Percentiles rank a stretch among this genome's conserved stretches.
phyloP scores from a whole-genome alignment of 2,888 invertebrate genomes.

The Pristionchus entomophagus region DNA sequence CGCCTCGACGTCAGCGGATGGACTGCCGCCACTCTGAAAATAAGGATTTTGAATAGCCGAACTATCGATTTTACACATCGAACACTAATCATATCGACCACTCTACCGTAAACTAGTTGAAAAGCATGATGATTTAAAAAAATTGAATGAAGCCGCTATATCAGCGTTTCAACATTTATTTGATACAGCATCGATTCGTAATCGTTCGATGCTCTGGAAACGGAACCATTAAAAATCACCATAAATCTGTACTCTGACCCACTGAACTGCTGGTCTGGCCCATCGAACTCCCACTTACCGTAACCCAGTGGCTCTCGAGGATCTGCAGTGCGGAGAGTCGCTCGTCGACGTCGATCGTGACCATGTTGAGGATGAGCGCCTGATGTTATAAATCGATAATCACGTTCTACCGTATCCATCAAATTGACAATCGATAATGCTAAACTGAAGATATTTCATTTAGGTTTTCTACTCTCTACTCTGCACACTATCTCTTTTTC shows the following conservation, averaged over 20 bases:
- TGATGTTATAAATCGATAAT: slow-evolving; percentile 47
- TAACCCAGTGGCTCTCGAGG: slow-evolving; percentile 89
- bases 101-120: neutral
- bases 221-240: no score
- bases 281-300: slow-evolving; percentile 76
- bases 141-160: no score
- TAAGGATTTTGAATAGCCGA: neutral
- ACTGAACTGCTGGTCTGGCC: neutral
- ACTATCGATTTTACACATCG: no score
- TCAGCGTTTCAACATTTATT: no score
- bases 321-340: slow-evolving; percentile 94
- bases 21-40: slow-evolving; percentile 44
- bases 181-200: no score
- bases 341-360: slow-evolving; percentile 86
- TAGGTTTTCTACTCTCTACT: no score
- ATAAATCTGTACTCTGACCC: neutral
- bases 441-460: no score
- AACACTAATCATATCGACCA: neutral
- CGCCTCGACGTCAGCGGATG: slow-evolving; percentile 40
- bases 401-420: neutral
- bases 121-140: neutral
- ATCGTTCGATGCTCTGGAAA: no score
- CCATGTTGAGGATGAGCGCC: slow-evolving; percentile 61
- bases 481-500: no score
- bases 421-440: neutral